Evolutionary conservation across 2,797 vertebrate genomes (phyloP), one percentile per base, ranked within the genome.

Genomic region (Euthynnus affinis): DNA sequence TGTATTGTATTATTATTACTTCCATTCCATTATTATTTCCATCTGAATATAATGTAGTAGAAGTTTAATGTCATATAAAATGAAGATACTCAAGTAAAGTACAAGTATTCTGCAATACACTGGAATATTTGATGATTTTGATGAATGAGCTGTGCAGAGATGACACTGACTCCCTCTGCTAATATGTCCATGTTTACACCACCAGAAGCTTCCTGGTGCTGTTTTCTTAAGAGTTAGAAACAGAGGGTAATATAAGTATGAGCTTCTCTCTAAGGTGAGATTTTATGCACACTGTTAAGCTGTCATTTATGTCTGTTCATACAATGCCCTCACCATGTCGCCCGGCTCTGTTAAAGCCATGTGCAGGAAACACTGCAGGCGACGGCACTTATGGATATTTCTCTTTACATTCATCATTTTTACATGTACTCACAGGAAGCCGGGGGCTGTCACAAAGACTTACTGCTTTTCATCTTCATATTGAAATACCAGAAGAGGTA

Each of bases 201-300:
- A 59, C 22, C 68, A n/a, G 58, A 57, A 71, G 67, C 62, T 65
- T 71, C 65, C 80, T 71, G 80, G 67, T 78, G 70, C 77, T 71
- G 75, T 82, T 81, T 80, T 66, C 46, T 44, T 59, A 53, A 79
- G 52, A 81, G 66, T 32, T 61, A 65, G 53, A 80, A 68, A 66
- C 67, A 59, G 20, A 1, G 55, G 55, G 66, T 66, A 87, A 81
- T 89, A 64, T 81, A 71, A 84, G 76, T 59, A n/a, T 3, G 15
- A 20, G 23, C 57, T 60, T 83, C 75, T 89, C 78, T 88, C 75
- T 69, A 17, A 75, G 82, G 80, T 88, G 78, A 10, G 61, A 76
- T 93, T 94, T 94, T 92, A 94, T 88, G 87, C 73, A 58, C 67
- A 78, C 71, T 81, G 89, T 95, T 94, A 95, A 95, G 76, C 93